Percentiles rank a stretch among this genome's conserved stretches.
Evolutionary conservation across 2,113 vertebrate species (phyloP).

Genomic region (Galemys pyrenaicus): DNA sequence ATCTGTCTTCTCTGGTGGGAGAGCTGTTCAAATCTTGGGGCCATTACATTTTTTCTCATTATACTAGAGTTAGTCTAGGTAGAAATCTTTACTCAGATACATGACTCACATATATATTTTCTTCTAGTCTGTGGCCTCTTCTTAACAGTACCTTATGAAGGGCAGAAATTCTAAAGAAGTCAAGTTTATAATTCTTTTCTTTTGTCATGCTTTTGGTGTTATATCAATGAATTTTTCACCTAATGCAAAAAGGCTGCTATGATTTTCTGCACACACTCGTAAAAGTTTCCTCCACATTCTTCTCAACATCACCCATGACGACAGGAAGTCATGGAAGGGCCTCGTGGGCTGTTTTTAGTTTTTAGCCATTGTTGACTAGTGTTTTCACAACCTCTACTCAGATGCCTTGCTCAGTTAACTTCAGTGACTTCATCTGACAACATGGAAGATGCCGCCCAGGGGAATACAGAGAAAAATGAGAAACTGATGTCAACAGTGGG

Average conservation of each 20-base stretch:
- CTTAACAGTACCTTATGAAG: background rate
- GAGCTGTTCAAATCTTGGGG: background rate
- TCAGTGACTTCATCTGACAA: slow-evolving; percentile 20
- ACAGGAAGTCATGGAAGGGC: background rate
- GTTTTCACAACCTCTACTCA: background rate
- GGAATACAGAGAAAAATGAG: background rate
- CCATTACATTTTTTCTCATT: background rate
- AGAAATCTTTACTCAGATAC: background rate
- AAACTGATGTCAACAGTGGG: background rate
- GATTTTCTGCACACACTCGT: background rate
- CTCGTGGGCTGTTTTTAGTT: background rate
- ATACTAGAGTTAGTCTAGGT: background rate
- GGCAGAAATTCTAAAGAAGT: background rate
- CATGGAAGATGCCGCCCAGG: background rate
- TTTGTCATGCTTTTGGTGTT: background rate
- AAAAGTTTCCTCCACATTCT: background rate
- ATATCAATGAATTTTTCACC: background rate
- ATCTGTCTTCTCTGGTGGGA: background rate
- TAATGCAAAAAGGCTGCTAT: background rate
- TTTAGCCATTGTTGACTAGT: background rate
- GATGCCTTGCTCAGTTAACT: background rate
- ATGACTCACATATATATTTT: background rate
- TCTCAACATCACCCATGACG: background rate
- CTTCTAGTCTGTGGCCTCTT: background rate
- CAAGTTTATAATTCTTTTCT: background rate